Evolutionary conservation across 2,888 invertebrate species (phyloP), one percentile per base, ranked within the genome.

Genomic region (Leptopilina syphax): DNA sequence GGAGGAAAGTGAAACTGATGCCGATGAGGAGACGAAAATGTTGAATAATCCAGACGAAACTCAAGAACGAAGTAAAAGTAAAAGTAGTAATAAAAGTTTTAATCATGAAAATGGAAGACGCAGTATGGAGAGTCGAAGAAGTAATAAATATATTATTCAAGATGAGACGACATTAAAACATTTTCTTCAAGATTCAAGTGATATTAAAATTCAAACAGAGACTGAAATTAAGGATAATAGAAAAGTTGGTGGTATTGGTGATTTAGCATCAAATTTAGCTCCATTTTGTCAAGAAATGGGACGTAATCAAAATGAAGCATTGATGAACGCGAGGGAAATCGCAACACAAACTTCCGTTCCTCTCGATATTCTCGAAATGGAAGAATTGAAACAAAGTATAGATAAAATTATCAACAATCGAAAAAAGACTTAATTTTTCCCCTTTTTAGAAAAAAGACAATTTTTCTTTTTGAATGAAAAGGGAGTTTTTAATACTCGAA

Each of bases 301-400:
- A 0, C 84, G 88, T 73, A 87, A 89, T 84, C 89, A 88, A 50
- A 83, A 85, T 3, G 90, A 90, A 13, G 84, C 82, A 24, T 88
- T 89, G 63, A 85, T 84, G 0, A 88, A 85, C 50, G 90, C 89
- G 0, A 85, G 91, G 18, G 92, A 92, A 87, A 92, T 92, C 79
- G 89, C 92, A 0, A 92, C 92, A 12, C 92, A 92, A 83, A 92
- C 92, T 1, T 90, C 90, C 0, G 80, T 92, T 10, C 91, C 92
- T 0, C 85, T 92, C 44, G 91, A 91, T 79, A 89, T 92, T 79
- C 82, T 92, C 27, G 92, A 92, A 81, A 91, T 91, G 91, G 92
- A 92, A 68, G 92, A 89, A 78, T 84, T 91, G n/a, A 91, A 91
- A 79, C 89, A 91, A 78, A 92, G 89, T 79, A 92, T 91, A 81